Evolutionary conservation across 2,113 vertebrate species (phyloP).

Genomic region (Peromyscus leucopus): DNA sequence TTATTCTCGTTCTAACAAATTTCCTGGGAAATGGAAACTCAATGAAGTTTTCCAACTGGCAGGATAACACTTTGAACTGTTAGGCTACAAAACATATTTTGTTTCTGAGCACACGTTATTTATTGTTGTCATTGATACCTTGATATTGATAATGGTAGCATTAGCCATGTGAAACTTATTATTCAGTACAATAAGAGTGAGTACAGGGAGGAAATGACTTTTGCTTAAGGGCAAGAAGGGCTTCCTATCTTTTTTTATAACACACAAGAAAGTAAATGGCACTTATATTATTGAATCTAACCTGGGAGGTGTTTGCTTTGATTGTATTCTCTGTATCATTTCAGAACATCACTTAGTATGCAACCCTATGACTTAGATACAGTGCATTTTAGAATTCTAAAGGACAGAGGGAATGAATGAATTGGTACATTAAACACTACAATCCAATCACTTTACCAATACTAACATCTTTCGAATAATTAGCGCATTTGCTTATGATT

Average conservation of each 20-base stretch:
- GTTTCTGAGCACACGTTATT: conserved; percentile 42
- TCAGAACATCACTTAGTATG: neutral
- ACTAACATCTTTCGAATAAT: neutral
- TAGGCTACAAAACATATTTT: conserved; percentile 20
- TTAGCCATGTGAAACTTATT: conserved; percentile 67
- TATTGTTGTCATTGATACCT: conserved; percentile 63
- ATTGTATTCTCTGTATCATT: neutral
- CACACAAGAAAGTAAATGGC: neutral
- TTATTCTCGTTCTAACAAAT: conserved; percentile 40
- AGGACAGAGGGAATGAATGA: neutral
- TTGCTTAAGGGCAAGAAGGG: neutral
- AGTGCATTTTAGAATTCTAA: neutral
- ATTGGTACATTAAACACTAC: neutral
- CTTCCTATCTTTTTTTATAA: conserved; percentile 65
- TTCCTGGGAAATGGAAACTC: conserved; percentile 64
- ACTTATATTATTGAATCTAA: neutral
- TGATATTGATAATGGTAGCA: conserved; percentile 59
- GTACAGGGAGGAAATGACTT: conserved; percentile 63
- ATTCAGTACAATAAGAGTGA: conserved; percentile 39
- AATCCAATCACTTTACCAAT: neutral
- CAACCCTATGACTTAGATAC: neutral
- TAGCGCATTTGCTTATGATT: neutral
- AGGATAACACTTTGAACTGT: conserved; percentile 71
- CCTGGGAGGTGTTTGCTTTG: neutral
- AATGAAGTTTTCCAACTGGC: conserved; percentile 61